Base-by-base conservation (phyloP, 1,140 invertebrate genomes). In the Plectus sambesii region DNA sequence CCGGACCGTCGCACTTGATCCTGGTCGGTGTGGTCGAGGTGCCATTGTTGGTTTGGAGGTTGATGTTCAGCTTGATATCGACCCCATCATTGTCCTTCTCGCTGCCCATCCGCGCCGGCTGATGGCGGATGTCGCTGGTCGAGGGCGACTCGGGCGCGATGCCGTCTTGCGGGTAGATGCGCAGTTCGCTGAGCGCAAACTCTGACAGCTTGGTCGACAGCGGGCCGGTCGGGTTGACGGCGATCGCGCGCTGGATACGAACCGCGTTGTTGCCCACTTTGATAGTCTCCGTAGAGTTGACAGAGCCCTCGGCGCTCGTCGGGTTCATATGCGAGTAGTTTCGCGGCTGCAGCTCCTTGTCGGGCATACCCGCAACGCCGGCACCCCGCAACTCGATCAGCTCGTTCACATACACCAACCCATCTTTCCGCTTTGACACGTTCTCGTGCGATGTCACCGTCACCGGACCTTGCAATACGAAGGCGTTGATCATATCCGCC, bases 311-410 rank as follows among this genome's bases (percentile, higher is more conserved):
- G 75, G 81, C 42, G 79, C 79, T 62, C 75, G 81, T 56, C 75
- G 84, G 54, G 76, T 80, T 51, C 81, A 83, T 67, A 80, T 84
- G 40, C 55, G 58, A 23, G 59, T 53, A 1, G 43, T 60, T 1
- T 42, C 6, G 20, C 44, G 4, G 47, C 48, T 5, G 56, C 51
- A 24, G 43, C 53, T 15, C 83, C 81, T 49, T 81, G 81, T 49
- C 70, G 84, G 37, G 83, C 81, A n/a, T 82, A 85, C 71, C 72
- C 83, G 53, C 72, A 82, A 55, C 77, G 79, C 52, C 72, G 78
- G 51, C 77, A 79, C 53, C 77, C 76, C 70, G 59, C 66, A 19
- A 74, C 77, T 29, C 78, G 78, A 25, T 77, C 78, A 48, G 78
- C 79, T 47, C 78, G 78, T 3, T n/a, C n/a, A n/a, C n/a, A n/a